These are phyloP conservation scores for Hydrotaea cyrtoneurina DNA, from an alignment of 2,888 invertebrate genomes.

Conservation along the genomic window DNA sequence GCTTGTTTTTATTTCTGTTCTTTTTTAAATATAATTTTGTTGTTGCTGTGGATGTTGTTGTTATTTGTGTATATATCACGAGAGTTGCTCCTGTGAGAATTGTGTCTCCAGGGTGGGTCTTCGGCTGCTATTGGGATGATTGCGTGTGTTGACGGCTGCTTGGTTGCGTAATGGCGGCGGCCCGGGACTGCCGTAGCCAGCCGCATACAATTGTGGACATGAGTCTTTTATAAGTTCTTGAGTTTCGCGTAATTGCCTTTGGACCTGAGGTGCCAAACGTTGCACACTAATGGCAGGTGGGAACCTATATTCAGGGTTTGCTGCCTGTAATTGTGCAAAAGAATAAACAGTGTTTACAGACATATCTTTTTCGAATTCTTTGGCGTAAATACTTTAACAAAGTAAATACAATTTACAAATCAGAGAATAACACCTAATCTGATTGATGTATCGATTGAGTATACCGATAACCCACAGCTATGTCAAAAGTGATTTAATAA, in stretches of 20 bases:
- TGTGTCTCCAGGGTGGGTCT: slow-evolving; percentile 81
- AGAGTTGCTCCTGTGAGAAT: slow-evolving; percentile 81
- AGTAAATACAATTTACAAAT: no score
- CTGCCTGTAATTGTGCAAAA: slow-evolving; percentile 70
- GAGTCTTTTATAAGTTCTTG: slow-evolving; percentile 81
- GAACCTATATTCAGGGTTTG: slow-evolving; percentile 80
- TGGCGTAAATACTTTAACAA: no score
- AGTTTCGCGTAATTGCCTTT: slow-evolving; percentile 81
- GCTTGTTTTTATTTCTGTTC: slow-evolving; percentile 60
- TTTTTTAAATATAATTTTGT: slow-evolving; percentile 58
- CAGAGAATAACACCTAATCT: no score
- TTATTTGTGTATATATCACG: slow-evolving; percentile 82
- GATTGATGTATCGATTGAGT: no score
- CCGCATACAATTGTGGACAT: slow-evolving; percentile 80
- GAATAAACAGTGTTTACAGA: no score
- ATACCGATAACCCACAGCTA: no score
- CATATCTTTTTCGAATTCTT: no score
- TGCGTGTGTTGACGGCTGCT: slow-evolving; percentile 69
- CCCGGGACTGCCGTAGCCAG: slow-evolving; percentile 81
- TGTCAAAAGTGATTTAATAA: no score
- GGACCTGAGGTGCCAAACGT: slow-evolving; percentile 81
- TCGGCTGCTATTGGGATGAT: slow-evolving; percentile 75
- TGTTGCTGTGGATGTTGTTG: slow-evolving; percentile 69
- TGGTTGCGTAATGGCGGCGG: slow-evolving; percentile 81
- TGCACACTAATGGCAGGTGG: slow-evolving; percentile 81